A percentile compares a stretch with the other conserved stretches of the same genome.
These are phyloP conservation scores for Rotaria macrura DNA, from an alignment of 2,888 invertebrate genomes.

Conservation along the genomic window DNA sequence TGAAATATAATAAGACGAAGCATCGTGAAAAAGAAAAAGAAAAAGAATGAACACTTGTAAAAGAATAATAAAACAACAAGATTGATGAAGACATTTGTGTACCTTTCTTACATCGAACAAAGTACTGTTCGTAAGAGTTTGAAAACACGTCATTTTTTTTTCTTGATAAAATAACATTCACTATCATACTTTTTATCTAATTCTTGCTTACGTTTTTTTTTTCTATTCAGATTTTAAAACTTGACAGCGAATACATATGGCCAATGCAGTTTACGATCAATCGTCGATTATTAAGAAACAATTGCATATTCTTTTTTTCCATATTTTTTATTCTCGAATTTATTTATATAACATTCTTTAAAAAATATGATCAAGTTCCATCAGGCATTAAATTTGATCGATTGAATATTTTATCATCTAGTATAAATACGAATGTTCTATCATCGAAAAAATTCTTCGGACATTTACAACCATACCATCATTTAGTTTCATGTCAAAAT, in stretches of 20 bases:
- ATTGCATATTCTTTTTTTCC: background rate
- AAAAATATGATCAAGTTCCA: background rate
- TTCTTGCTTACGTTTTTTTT: background rate
- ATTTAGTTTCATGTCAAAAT: background rate
- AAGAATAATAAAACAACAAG: background rate
- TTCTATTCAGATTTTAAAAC: background rate
- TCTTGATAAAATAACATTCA: background rate
- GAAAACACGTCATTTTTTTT: background rate
- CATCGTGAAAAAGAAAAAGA: background rate
- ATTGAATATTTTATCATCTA: background rate
- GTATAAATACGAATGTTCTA: no score
- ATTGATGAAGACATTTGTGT: background rate
- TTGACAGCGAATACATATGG: background rate
- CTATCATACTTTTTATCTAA: no score
- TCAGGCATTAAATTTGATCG: background rate
- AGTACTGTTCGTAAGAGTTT: background rate
- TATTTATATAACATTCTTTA: background rate
- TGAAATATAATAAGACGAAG: background rate
- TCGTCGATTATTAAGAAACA: conserved; percentile 15
- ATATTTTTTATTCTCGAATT: background rate
- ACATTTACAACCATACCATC: background rate
- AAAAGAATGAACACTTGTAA: background rate
- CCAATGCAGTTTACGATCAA: conserved; percentile 14
- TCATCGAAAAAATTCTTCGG: background rate
- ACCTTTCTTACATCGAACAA: background rate